Percentiles rank a stretch among this genome's conserved stretches.
phyloP scores from a whole-genome alignment of 2,888 invertebrate genomes.

The Nephrotoma flavescens region DNA sequence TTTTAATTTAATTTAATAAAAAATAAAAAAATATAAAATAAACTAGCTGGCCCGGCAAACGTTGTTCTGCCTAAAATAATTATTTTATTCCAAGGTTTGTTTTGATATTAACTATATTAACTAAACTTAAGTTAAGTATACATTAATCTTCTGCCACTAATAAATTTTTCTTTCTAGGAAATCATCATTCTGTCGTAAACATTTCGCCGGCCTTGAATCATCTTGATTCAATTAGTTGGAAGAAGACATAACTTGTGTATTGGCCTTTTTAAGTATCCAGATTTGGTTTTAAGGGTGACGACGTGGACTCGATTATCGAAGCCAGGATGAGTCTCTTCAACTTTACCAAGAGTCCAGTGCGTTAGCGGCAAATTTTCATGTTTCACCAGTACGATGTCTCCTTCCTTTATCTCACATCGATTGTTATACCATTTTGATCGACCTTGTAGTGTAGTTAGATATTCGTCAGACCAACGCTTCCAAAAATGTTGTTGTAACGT shows the following conservation, averaged over 20 bases:
- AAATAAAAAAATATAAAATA: no score
- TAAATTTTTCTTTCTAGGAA: no score
- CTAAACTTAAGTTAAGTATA: no score
- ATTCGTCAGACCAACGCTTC: constrained; percentile 17
- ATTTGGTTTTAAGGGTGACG: neutral
- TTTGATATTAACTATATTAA: no score
- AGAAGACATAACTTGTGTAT: no score
- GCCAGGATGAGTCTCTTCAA: constrained; percentile 15
- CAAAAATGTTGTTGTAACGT: constrained; percentile 17
- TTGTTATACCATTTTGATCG: constrained; percentile 16
- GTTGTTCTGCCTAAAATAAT: no score
- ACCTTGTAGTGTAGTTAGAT: constrained; percentile 16
- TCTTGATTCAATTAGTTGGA: neutral
- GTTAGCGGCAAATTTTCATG: constrained; percentile 15
- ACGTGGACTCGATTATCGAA: constrained; percentile 15
- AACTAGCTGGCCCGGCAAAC: no score
- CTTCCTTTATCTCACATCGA: constrained; percentile 9
- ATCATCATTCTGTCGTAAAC: no score
- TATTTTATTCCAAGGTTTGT: no score
- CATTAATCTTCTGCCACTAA: no score
- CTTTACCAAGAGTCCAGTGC: constrained; percentile 16
- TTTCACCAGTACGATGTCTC: constrained; percentile 17
- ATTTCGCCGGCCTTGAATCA: neutral
- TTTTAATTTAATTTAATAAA: no score
- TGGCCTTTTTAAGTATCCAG: neutral